Evolutionary conservation across 2,113 vertebrate genomes (phyloP).

Genomic region (Caretta caretta): DNA sequence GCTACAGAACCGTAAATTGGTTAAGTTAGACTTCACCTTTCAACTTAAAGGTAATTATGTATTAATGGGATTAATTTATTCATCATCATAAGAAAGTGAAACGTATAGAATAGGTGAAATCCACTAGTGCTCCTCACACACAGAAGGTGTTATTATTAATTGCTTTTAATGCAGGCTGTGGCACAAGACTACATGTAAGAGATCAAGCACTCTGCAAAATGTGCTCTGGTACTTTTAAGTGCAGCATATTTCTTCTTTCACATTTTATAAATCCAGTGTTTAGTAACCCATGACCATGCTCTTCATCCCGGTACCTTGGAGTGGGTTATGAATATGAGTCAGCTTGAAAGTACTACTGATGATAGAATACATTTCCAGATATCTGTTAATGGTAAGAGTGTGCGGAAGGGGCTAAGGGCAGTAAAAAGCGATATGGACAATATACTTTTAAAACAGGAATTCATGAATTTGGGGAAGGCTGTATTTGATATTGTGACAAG

Average conservation of each 20-base stretch:
- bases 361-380: slow-evolving; percentile 67
- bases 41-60: slow-evolving; percentile 84
- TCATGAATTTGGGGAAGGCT: slow-evolving; percentile 61
- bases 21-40: slow-evolving; percentile 83
- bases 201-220: slow-evolving; percentile 32
- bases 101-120: slow-evolving; percentile 73
- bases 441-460: slow-evolving; percentile 71
- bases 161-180: slow-evolving; percentile 68
- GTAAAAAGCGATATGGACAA: slow-evolving; percentile 68
- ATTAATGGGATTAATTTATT: slow-evolving; percentile 86
- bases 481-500: slow-evolving; percentile 40
- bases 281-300: slow-evolving; percentile 77
- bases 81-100: slow-evolving; percentile 69
- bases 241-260: slow-evolving; percentile 72
- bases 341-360: slow-evolving; percentile 74
- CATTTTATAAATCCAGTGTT: slow-evolving; percentile 79
- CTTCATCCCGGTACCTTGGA: slow-evolving; percentile 55
- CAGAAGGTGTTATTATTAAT: slow-evolving; percentile 77
- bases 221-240: slow-evolving; percentile 65
- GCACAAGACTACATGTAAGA: slow-evolving; percentile 47
- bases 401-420: slow-evolving; percentile 54
- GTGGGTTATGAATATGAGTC: slow-evolving; percentile 75
- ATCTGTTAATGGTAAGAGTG: slow-evolving; percentile 65
- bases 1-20: slow-evolving; percentile 80
- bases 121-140: slow-evolving; percentile 50